Conservation (phyloP, 2,797 vertebrate genomes). For the Salarias fasciatus region DNA sequence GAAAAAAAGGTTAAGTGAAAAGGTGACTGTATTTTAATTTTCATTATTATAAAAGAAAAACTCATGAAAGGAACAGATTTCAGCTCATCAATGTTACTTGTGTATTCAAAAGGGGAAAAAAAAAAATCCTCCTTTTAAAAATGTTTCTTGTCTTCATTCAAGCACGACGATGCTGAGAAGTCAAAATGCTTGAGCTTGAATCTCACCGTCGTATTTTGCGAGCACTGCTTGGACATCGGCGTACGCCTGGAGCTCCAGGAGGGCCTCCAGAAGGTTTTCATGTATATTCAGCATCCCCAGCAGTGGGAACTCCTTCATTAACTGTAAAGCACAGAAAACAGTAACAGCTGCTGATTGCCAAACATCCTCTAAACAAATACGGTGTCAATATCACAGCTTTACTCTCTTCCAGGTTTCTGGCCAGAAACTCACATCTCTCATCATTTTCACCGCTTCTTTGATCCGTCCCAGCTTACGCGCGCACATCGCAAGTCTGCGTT, state of each 20-base stretch:
- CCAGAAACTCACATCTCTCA: conserved; percentile 94
- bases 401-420: not conserved
- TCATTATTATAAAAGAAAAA: too few relatives aligned
- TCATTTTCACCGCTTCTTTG: conserved; percentile 98
- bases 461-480: conserved; percentile 96
- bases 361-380: not conserved
- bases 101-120: too few relatives aligned
- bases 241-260: conserved; percentile 97
- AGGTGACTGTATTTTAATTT: too few relatives aligned
- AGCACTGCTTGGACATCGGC: conserved; percentile 98
- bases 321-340: conserved; percentile 73
- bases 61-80: too few relatives aligned
- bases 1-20: too few relatives aligned
- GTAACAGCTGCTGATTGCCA: not conserved
- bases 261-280: conserved; percentile 97
- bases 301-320: conserved; percentile 99
- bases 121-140: too few relatives aligned
- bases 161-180: not conserved
- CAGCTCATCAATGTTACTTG: too few relatives aligned
- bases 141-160: not conserved
- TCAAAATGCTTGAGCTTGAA: conserved; percentile 1
- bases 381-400: not conserved
- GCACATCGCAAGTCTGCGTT: conserved; percentile 97
- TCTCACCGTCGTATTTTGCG: conserved; percentile 97
- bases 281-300: conserved; percentile 99